Percentiles rank a stretch among this genome's conserved stretches.
These are phyloP conservation scores for Argyresthia goedartella DNA, from an alignment of 2,888 invertebrate genomes.

Conservation along the genomic window DNA sequence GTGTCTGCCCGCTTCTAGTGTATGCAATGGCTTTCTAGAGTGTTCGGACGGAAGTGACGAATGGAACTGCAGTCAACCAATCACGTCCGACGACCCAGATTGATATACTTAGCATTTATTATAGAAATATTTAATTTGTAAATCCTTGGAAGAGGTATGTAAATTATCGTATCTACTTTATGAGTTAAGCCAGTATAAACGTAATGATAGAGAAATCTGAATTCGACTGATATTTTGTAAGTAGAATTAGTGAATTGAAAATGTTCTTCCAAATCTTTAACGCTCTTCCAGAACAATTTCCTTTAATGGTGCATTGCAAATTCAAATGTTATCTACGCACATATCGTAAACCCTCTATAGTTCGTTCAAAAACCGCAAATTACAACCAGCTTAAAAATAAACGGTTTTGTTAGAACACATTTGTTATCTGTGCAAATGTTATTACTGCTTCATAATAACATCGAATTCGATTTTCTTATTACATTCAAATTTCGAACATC, in stretches of 20 bases:
- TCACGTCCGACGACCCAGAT: slow-evolving; percentile 39
- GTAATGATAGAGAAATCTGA: slow-evolving; percentile 36
- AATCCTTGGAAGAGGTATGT: slow-evolving; percentile 1
- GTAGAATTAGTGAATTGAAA: slow-evolving; percentile 32
- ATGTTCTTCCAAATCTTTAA: background rate
- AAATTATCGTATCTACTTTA: slow-evolving; percentile 2
- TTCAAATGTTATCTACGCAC: too few relatives aligned
- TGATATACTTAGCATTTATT: slow-evolving; percentile 19
- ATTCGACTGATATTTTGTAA: slow-evolving; percentile 66
- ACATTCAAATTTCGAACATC: too few relatives aligned
- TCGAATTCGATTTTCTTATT: too few relatives aligned
- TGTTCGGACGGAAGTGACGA: slow-evolving; percentile 84
- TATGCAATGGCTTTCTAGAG: slow-evolving; percentile 84
- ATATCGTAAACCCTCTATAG: too few relatives aligned
- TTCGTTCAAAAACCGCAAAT: too few relatives aligned
- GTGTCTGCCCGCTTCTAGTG: slow-evolving; percentile 76
- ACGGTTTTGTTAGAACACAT: too few relatives aligned
- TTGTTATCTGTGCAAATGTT: too few relatives aligned
- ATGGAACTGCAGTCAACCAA: slow-evolving; percentile 61
- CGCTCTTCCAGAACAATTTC: too few relatives aligned
- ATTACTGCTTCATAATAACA: too few relatives aligned
- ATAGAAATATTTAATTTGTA: background rate
- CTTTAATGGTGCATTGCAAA: too few relatives aligned
- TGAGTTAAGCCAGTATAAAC: slow-evolving; percentile 40
- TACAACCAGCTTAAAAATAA: too few relatives aligned